Conservation (phyloP, 2,888 invertebrate genomes). For the Sinopyrophorus schimmeli region DNA sequence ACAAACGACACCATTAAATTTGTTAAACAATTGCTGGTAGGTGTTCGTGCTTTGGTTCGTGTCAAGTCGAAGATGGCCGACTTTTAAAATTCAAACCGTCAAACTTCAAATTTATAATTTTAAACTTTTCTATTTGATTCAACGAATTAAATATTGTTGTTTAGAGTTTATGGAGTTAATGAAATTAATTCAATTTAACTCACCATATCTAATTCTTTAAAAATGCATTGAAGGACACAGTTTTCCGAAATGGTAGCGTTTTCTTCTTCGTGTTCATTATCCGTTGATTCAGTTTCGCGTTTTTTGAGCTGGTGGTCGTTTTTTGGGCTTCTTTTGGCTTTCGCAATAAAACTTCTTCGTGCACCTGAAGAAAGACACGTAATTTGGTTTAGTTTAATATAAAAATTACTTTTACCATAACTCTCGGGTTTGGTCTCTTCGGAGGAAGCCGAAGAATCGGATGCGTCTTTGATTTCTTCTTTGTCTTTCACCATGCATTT, state of each 20-base stretch:
- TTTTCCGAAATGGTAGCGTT: not conserved
- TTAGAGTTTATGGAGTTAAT: no score
- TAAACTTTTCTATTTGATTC: no score
- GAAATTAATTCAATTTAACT: conserved; percentile 33
- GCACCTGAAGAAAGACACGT: conserved; percentile 7
- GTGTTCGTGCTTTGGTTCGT: no score
- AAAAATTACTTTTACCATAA: conserved; percentile 21
- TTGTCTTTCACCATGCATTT: conserved; percentile 59
- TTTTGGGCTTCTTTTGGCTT: not conserved
- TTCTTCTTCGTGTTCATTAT: not conserved
- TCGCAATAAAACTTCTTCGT: conserved; percentile 1
- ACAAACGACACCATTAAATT: no score
- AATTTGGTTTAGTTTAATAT: no score
- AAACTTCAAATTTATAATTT: no score
- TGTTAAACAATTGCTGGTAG: no score
- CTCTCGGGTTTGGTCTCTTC: conserved; percentile 18
- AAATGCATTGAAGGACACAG: conserved; percentile 67
- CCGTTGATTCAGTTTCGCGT: not conserved
- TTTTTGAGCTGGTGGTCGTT: not conserved
- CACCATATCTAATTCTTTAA: conserved; percentile 71
- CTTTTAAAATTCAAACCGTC: no score
- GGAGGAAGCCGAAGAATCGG: conserved; percentile 32
- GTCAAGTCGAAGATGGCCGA: no score
- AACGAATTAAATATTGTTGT: no score
- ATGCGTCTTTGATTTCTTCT: conserved; percentile 42